Evolutionary conservation across 2,113 vertebrate genomes (phyloP).

Genomic region (Symphodus melops): DNA sequence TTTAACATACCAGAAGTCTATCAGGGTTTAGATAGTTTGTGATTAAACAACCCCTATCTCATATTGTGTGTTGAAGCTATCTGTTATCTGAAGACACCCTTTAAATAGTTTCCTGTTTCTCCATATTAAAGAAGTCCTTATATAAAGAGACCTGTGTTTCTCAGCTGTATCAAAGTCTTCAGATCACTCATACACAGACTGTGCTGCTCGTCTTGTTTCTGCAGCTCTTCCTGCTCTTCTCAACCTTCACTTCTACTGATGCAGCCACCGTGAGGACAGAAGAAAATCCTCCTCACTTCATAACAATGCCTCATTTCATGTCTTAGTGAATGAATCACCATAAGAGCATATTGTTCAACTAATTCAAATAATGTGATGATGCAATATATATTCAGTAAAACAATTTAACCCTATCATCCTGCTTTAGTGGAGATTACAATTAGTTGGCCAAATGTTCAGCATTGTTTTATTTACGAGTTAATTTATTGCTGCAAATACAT

Average conservation of each 20-base stretch:
- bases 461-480: too few relatives aligned
- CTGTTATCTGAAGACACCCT: background rate
- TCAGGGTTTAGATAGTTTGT: background rate
- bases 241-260: slow-evolving; percentile 26
- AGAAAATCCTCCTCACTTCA: background rate
- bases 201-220: slow-evolving; percentile 48
- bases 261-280: background rate
- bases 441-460: too few relatives aligned
- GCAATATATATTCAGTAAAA: too few relatives aligned
- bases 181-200: slow-evolving; percentile 39
- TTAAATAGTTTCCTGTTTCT: background rate
- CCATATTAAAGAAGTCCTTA: slow-evolving; percentile 13
- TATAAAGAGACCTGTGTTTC: slow-evolving; percentile 40
- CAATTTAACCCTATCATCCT: too few relatives aligned
- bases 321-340: too few relatives aligned
- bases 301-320: too few relatives aligned
- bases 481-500: too few relatives aligned
- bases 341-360: too few relatives aligned
- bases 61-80: background rate
- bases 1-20: background rate
- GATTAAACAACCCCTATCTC: too few relatives aligned
- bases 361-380: too few relatives aligned
- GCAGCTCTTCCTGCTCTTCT: slow-evolving; percentile 57
- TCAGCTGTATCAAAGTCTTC: background rate
- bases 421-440: too few relatives aligned